Conservation (phyloP, 1,140 invertebrate genomes). For the Drosophila pseudoobscura region DNA sequence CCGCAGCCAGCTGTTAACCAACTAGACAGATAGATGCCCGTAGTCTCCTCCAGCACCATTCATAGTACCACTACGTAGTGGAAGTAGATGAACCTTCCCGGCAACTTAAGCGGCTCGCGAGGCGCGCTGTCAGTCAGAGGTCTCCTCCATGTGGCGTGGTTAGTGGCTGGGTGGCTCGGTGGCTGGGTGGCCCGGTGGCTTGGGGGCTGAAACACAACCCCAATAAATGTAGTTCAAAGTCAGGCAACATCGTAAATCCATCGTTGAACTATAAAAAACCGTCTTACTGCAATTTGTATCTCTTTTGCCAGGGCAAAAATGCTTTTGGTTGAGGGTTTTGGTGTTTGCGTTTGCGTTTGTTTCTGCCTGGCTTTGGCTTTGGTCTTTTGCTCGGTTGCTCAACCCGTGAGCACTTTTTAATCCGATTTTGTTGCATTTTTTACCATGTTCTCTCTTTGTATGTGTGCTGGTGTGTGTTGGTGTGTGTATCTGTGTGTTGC, state of each 20-base stretch:
- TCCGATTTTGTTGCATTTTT: conserved; percentile 78
- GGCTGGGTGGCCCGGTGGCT: conserved; percentile 14
- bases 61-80: no score
- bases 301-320: conserved; percentile 50
- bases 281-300: conserved; percentile 77
- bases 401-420: conserved; percentile 73
- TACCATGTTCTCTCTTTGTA: conserved; percentile 45
- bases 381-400: conserved; percentile 57
- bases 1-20: conserved; percentile 54
- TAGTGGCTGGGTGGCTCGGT: conserved; percentile 5
- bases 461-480: conserved; percentile 13
- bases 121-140: conserved; percentile 5
- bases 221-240: conserved; percentile 79
- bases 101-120: conserved; percentile 49
- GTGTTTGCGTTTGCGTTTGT: conserved; percentile 29
- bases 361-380: conserved; percentile 54
- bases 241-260: conserved; percentile 80
- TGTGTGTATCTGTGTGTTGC: conserved; percentile 30
- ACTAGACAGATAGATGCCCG: conserved; percentile 37
- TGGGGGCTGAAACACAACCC: conserved; percentile 28
- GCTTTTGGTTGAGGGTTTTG: conserved; percentile 39
- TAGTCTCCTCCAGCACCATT: conserved; percentile 46
- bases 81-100: conserved; percentile 10
- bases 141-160: background rate
- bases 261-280: conserved; percentile 80